These are phyloP conservation scores for Chaetura pelagica DNA, from an alignment of 2,113 vertebrate genomes.

Conservation along the genomic window DNA sequence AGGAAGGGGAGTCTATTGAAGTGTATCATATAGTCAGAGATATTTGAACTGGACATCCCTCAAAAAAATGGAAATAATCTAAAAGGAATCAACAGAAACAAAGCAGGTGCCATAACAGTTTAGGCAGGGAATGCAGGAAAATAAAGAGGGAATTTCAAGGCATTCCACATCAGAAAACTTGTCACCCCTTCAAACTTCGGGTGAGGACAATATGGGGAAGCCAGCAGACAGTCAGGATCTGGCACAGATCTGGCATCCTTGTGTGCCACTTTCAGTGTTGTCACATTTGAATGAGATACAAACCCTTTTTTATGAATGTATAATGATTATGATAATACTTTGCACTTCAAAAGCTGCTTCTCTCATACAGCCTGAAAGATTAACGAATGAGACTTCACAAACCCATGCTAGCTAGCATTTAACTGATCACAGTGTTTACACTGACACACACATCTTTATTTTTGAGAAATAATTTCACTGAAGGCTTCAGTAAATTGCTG, in stretches of 20 bases:
- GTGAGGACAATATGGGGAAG: background rate
- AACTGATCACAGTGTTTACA: constrained; percentile 68
- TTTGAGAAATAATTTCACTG: constrained; percentile 46
- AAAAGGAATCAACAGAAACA: background rate
- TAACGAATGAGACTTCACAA: constrained; percentile 66
- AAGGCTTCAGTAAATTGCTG: constrained; percentile 13
- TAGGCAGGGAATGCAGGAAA: background rate
- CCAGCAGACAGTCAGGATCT: background rate
- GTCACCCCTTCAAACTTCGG: background rate
- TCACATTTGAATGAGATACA: background rate
- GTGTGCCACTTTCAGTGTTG: background rate
- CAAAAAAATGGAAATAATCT: background rate
- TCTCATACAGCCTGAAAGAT: constrained; percentile 44
- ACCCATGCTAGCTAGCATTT: constrained; percentile 63
- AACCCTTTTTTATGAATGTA: background rate
- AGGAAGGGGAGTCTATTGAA: background rate
- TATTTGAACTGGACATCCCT: background rate
- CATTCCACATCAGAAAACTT: background rate
- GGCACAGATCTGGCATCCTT: constrained; percentile 12
- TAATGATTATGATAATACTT: constrained; percentile 48
- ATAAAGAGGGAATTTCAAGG: background rate
- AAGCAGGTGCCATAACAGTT: background rate
- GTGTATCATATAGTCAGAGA: background rate
- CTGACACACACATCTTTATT: constrained; percentile 32
- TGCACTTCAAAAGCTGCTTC: constrained; percentile 68